Evolutionary conservation across 2,113 vertebrate genomes (phyloP), one percentile per base, ranked within the genome.

Genomic region (Eretmochelys imbricata): DNA sequence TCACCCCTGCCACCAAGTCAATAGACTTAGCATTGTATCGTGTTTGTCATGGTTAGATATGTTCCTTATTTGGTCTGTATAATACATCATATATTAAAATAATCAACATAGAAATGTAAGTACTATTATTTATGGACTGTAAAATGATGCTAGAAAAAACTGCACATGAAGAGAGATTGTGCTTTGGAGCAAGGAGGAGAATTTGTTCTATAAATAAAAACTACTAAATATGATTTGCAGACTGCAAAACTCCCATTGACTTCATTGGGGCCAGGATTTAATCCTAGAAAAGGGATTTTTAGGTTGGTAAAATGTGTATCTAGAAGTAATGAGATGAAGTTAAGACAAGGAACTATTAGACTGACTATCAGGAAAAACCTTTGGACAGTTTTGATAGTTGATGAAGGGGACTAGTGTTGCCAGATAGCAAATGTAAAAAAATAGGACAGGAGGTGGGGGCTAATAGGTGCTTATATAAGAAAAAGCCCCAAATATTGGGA

Each of bases 291-390:
- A 85, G 27, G 20, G 76, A 84, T 10, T 87, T 94, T 90, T 79
- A 82, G 54, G 57, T 12, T 20, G 10, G 16, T 35, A 85, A 87
- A 88, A 1, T 9, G 12, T 42, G 51, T 49, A 57, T 57, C 27
- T 86, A 75, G 9, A 92, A 93, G 22, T 42, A 85, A 88, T 54
- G 17, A 85, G 5, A 14, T 20, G 89, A 97, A 90, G 94, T 69
- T 54, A 59, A 54, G 48, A 80, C 42, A 87, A 65, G 12, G 8
- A 79, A 81, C 55, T 13, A 46, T 49, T 69, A 84, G 83, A 3
- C 2, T 93, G 78, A 46, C 75, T 14, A 0, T 1, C 17, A 35
- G n/a, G 48, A 88, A 83, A 50, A 31, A 27, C 13, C 5, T 49
- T 10, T 29, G 76, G 14, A 49, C 8, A 27, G 38, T 51, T 69